Percentiles rank a stretch among this genome's conserved stretches.
These are phyloP conservation scores for Leptatherina wallacei DNA, from an alignment of 2,797 vertebrate genomes.

Conservation along the genomic window DNA sequence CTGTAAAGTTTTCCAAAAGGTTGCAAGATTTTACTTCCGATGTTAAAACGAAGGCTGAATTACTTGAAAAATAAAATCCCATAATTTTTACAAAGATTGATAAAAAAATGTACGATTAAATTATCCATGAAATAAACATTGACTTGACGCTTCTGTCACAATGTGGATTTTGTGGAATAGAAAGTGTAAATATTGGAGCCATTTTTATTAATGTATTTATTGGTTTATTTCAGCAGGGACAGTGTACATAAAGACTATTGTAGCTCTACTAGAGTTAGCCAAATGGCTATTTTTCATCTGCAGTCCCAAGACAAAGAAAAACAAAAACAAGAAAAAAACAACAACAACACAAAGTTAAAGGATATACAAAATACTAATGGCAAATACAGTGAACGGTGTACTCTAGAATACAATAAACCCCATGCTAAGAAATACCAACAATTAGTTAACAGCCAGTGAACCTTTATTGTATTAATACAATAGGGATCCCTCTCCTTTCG, in stretches of 20 bases:
- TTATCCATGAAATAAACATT: background rate
- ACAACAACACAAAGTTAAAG: too few relatives aligned
- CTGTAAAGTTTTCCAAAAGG: constrained; percentile 40
- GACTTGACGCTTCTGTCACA: background rate
- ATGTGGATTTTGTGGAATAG: background rate
- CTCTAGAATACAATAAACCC: too few relatives aligned
- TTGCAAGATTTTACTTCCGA: constrained; percentile 10
- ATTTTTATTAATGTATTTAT: too few relatives aligned
- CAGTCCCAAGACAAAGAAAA: background rate
- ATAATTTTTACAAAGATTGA: background rate
- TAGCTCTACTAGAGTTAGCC: background rate
- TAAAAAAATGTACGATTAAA: background rate
- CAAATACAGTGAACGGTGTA: too few relatives aligned
- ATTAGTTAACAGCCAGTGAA: too few relatives aligned
- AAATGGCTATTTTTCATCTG: background rate
- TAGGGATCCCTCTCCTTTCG: too few relatives aligned
- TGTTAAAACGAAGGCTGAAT: background rate
- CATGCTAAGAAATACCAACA: too few relatives aligned
- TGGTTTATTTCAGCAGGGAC: too few relatives aligned
- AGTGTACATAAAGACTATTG: too few relatives aligned
- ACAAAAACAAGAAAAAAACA: too few relatives aligned
- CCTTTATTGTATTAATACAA: too few relatives aligned
- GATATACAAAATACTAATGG: too few relatives aligned
- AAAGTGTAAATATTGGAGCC: background rate
- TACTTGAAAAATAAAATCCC: constrained; percentile 7